These are phyloP conservation scores for Malachius bipustulatus DNA, from an alignment of 2,888 invertebrate species.

Conservation along the genomic window DNA sequence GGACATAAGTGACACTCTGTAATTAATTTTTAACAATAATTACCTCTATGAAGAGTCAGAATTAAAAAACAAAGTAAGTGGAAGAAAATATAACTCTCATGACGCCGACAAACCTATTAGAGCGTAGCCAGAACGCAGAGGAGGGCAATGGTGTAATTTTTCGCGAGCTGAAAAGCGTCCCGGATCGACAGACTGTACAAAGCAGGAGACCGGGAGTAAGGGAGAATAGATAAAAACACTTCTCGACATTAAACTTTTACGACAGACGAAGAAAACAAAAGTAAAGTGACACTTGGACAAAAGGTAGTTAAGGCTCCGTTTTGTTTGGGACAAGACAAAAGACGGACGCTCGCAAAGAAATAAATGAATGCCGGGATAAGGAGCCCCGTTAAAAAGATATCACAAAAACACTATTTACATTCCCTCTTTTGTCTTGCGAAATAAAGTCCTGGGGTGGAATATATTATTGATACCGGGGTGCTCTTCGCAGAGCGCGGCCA, in stretches of 20 bases:
- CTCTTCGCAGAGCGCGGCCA: no score
- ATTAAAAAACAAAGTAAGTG: no score
- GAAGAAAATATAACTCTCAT: no score
- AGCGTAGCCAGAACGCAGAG: no score
- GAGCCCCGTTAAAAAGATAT: conserved; percentile 38
- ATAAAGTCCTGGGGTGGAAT: conserved; percentile 24
- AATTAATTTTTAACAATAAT: no score
- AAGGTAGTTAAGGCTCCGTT: conserved; percentile 39
- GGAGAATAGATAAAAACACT: conserved; percentile 2
- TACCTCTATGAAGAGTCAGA: no score
- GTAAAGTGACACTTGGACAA: conserved; percentile 39
- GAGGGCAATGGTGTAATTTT: conserved; percentile 1
- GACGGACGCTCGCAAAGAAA: conserved; percentile 36
- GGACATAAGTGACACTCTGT: no score
- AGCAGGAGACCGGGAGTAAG: background rate
- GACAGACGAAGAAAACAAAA: conserved; percentile 29
- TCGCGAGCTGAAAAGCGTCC: background rate
- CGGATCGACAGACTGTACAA: no score
- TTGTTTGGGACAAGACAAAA: conserved; percentile 35
- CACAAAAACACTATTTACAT: conserved; percentile 40
- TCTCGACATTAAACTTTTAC: conserved; percentile 3
- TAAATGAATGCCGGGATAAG: conserved; percentile 37
- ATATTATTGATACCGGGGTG: conserved; percentile 18
- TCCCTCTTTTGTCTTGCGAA: conserved; percentile 34
- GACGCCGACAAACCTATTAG: no score